Conservation (phyloP, 2,888 invertebrate species). For the Coremacera marginata region DNA sequence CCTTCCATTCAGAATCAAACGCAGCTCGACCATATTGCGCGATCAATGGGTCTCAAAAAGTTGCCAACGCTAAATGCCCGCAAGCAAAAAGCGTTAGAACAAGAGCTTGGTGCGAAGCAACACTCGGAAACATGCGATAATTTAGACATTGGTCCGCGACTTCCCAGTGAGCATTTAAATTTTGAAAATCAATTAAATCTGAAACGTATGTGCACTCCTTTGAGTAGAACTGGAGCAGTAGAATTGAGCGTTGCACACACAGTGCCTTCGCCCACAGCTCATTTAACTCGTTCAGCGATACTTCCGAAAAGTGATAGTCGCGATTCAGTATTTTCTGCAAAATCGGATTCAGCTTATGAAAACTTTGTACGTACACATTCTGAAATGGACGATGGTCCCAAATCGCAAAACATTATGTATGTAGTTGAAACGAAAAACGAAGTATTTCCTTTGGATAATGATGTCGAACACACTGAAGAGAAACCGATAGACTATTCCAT, state of each 20-base stretch:
- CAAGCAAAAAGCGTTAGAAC: slow-evolving; percentile 87
- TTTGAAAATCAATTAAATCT: slow-evolving; percentile 36
- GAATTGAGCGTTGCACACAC: slow-evolving; percentile 37
- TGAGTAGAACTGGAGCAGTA: not conserved
- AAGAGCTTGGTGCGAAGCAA: slow-evolving; percentile 83
- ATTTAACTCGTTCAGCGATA: slow-evolving; percentile 64
- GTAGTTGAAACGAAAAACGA: slow-evolving; percentile 46
- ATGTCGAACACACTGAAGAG: slow-evolving; percentile 71
- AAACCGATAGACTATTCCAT: slow-evolving; percentile 82
- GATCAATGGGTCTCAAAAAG: slow-evolving; percentile 80
- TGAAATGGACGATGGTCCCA: slow-evolving; percentile 57
- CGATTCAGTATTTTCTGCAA: slow-evolving; percentile 84
- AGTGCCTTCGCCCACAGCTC: slow-evolving; percentile 46
- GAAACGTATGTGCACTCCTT: not conserved
- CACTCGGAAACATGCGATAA: slow-evolving; percentile 93
- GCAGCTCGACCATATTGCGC: slow-evolving; percentile 80
- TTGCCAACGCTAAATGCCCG: slow-evolving; percentile 86
- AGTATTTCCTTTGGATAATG: slow-evolving; percentile 55
- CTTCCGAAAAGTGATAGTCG: slow-evolving; percentile 77
- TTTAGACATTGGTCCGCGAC: slow-evolving; percentile 73
- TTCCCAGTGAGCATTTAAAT: slow-evolving; percentile 70
- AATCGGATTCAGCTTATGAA: slow-evolving; percentile 82
- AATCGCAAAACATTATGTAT: slow-evolving; percentile 46
- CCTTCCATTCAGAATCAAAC: slow-evolving; percentile 80
- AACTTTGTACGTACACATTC: slow-evolving; percentile 72